Evolutionary conservation across 1,140 invertebrate species (phyloP).

Genomic region (Tribolium madens): DNA sequence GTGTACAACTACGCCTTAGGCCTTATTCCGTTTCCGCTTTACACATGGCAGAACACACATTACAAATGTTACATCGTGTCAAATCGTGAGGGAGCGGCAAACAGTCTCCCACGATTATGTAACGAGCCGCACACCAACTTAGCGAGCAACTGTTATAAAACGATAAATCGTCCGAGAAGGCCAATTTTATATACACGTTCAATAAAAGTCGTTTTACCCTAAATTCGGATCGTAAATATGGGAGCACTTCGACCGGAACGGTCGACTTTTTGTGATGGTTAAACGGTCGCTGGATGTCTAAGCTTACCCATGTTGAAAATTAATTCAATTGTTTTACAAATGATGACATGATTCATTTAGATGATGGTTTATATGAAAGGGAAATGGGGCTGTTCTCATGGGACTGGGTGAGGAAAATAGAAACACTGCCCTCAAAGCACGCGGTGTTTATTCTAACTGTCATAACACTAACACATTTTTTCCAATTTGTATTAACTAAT

Average conservation of each 20-base stretch:
- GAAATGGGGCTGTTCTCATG: conserved; percentile 47
- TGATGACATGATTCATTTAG: conserved; percentile 51
- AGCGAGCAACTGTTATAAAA: conserved; percentile 55
- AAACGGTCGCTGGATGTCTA: conserved; percentile 57
- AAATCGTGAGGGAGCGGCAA: conserved; percentile 52
- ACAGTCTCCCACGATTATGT: conserved; percentile 53
- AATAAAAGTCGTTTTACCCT: conserved; percentile 54
- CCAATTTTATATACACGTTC: conserved; percentile 50
- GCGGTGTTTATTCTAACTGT: neutral
- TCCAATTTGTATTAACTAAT: too few species aligned
- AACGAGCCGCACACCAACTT: conserved; percentile 9
- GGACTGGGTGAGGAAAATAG: neutral
- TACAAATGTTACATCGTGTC: conserved; percentile 59
- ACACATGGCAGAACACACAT: conserved; percentile 64
- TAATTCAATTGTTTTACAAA: conserved; percentile 65
- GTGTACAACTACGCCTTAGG: conserved; percentile 57
- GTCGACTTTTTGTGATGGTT: conserved; percentile 52
- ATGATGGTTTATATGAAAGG: conserved; percentile 47
- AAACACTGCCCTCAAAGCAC: neutral
- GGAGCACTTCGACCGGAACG: conserved; percentile 52
- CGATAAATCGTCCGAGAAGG: conserved; percentile 54
- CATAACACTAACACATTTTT: conserved; percentile 1
- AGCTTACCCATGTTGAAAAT: conserved; percentile 64
- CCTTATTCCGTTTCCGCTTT: conserved; percentile 64
- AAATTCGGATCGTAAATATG: conserved; percentile 59